A percentile compares a stretch with the other conserved stretches of the same genome.
Conservation (phyloP, 1,140 invertebrate species). For the Eueides isabella region DNA sequence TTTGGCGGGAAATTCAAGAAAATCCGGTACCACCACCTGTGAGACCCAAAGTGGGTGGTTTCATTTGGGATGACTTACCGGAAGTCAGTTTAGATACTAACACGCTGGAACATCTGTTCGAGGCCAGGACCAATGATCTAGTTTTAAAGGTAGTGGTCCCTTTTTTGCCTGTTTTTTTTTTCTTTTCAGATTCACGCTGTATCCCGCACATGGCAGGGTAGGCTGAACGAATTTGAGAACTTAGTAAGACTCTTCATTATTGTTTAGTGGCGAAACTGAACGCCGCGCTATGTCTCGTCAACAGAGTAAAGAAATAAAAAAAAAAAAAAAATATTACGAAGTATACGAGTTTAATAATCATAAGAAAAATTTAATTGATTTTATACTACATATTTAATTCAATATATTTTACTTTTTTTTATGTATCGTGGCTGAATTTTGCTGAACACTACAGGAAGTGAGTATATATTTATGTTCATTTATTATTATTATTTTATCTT, state of each 20-base stretch:
- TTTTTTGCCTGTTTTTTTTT: background rate
- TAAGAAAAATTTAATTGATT: background rate
- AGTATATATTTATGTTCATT: background rate
- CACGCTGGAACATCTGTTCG: conserved; percentile 98
- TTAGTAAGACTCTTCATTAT: too few relatives aligned
- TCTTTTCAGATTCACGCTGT: too few relatives aligned
- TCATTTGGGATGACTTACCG: conserved; percentile 97
- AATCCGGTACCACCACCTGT: conserved; percentile 88
- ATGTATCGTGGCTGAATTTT: background rate
- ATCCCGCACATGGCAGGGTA: too few relatives aligned
- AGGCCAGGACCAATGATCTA: conserved; percentile 96
- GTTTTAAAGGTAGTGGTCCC: conserved; percentile 91
- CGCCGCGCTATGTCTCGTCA: too few relatives aligned
- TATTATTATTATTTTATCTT: background rate
- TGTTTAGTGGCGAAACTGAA: too few relatives aligned
- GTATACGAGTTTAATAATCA: too few relatives aligned
- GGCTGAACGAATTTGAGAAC: too few relatives aligned
- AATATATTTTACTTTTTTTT: background rate
- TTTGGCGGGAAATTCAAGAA: conserved; percentile 97
- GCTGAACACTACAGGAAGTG: background rate
- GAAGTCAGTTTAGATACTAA: conserved; percentile 94
- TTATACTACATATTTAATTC: too few relatives aligned
- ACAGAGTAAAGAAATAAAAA: too few relatives aligned
- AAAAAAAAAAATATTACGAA: too few relatives aligned
- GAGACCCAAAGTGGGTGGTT: conserved; percentile 84